Base-by-base conservation (phyloP, 2,113 vertebrate genomes). In the Leptobrachium leishanense region DNA sequence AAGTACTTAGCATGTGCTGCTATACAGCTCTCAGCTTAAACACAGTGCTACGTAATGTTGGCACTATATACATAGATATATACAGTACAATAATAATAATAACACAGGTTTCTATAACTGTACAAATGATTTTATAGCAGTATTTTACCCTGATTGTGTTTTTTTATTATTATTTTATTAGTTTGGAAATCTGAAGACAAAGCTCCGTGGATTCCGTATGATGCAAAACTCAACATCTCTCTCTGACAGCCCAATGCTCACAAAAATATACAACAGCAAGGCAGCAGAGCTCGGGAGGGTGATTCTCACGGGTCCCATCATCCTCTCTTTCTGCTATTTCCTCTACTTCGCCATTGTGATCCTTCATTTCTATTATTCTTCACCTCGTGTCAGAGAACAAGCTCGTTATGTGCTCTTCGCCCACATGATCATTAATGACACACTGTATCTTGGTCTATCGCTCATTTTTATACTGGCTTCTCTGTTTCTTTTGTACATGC, bases 301-400 rank as follows among this genome's bases (percentile, higher is more conserved):
- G 13, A 6, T 62, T 6, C 70, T 78, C 43, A 40, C 64, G 6
- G 85, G 91, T 12, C 83, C 88, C 72, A 90, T 90, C 0, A 20
- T 91, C 2, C 10, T 78, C 10, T 71, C 55, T 71, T 91, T 90
- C 77, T 82, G 86, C 12, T 2, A 87, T 79, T 92, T 92, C 84
- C 77, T 92, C 72, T 89, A 13, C 83, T 90, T 83, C 75, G 87
- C 91, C 11, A 46, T 46, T 2, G 43, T 92, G 72, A 91, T 91
- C 85, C 81, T 94, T 50, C 84, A 88, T 84, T 88, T 88, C 50
- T 91, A 92, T 73, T 87, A 84, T 2, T 88, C 90, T 43, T 84
- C 90, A 74, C 83, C 88, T 40, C 89, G 89, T 71, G 90, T 92
- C 76, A 79, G 90, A n/a, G 86, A 69, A 11, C 78, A 70, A 13